Conservation (phyloP, 2,888 invertebrate species). For the Xestia rhomboidea region DNA sequence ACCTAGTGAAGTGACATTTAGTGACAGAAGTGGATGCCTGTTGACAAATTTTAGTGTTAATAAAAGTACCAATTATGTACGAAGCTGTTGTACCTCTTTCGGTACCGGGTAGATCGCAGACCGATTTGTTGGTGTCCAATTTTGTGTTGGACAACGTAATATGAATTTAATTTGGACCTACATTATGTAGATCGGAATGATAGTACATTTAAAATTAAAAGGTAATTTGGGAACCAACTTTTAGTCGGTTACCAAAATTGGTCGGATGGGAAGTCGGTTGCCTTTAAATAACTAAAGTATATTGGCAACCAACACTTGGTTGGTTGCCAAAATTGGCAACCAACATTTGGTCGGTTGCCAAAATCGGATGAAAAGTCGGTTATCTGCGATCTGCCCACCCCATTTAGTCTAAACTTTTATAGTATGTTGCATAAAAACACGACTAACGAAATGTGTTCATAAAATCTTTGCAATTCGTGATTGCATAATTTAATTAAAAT, state of each 20-base stretch:
- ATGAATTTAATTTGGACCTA: neutral
- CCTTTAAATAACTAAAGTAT: neutral
- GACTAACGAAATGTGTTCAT: slow-evolving; percentile 48
- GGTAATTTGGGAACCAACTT: neutral
- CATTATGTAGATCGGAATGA: neutral
- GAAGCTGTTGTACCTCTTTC: slow-evolving; percentile 11
- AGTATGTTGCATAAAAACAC: neutral
- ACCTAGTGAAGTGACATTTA: slow-evolving; percentile 58
- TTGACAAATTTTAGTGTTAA: slow-evolving; percentile 59
- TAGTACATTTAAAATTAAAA: slow-evolving; percentile 1
- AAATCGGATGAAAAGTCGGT: neutral
- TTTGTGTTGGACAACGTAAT: slow-evolving; percentile 6
- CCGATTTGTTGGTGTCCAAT: slow-evolving; percentile 8
- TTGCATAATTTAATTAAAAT: slow-evolving; percentile 46
- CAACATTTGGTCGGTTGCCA: neutral
- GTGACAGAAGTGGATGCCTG: slow-evolving; percentile 48
- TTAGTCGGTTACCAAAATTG: slow-evolving; percentile 9
- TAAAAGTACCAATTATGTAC: slow-evolving; percentile 40
- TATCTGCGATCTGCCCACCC: slow-evolving; percentile 13
- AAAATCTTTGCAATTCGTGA: slow-evolving; percentile 41
- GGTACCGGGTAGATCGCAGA: neutral
- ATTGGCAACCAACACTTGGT: neutral
- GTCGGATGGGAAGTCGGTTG: slow-evolving; percentile 5
- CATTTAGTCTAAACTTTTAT: slow-evolving; percentile 25
- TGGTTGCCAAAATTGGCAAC: neutral